Base-by-base conservation (phyloP, 2,113 vertebrate genomes). In the Andinoacara biseriatus region DNA sequence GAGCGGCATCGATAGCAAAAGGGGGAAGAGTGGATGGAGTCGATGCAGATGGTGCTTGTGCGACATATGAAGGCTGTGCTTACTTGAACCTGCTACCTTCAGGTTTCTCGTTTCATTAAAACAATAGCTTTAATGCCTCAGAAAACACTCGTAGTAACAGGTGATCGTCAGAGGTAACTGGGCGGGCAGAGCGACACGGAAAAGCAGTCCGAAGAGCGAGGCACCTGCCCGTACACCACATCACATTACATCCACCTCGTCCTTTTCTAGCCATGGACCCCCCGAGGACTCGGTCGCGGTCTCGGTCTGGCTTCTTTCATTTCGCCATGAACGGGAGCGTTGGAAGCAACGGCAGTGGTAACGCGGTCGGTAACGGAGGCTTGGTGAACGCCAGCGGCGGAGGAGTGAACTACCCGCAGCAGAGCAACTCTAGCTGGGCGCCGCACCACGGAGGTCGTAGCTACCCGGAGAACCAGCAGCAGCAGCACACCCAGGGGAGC, bases 271-370 rank as follows among this genome's bases (percentile, higher is more conserved):
- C 90, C 89, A 95, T 94, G 90, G 96, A 96, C 90, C 95, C 96
- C 89, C 95, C 95, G 29, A 95, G 96, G 94, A 96, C 95, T 81
- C 95, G 96, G 46, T 95, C 95, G 20, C 95, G 96, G 52, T 96
- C 94, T 84, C 91, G 96, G 56, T 96, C 95, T 58, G 96, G 96
- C 88, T 96, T 96, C 89, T 95, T 94, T 83, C 95, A 95, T 91
- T 94, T 94, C 82, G 90, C 90, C 78, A 86, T 91, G 83, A 95
- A 86, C 86, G 91, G 90, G 35, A 89, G 85, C 84, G 87, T 91
- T 31, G 94, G 91, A 43, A 82, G 77, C 65, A 93, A 76, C 49
- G 89, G 95, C 80, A 89, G 94, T 2, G 86, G 90, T 77, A 95
- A 85, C 94, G 77, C 90, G 58, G 86, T 90, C 59, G 94, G 94